Evolutionary conservation across 30 jellyfish, hydroid and myxozoan genomes (phyloP), one percentile per base, ranked within the genome.

Genomic region (Mastigias papua): DNA sequence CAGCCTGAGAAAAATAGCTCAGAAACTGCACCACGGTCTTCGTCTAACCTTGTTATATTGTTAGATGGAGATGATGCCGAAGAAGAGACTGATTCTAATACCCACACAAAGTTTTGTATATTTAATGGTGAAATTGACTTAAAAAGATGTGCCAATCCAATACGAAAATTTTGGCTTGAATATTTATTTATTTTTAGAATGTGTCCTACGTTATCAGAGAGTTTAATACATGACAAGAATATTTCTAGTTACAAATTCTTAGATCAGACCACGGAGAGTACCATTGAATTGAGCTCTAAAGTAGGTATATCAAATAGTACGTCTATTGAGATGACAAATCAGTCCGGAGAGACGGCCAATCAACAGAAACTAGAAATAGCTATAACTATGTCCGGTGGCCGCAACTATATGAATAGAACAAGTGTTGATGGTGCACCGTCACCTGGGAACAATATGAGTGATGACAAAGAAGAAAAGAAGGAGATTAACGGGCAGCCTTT

Each of bases 51-150:
- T 22, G 90, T 88, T 29, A 79, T 88, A 0, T 46, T 75, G 48
- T 76, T 79, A 28, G 90, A 75, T 42, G 90, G 90, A 13, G 97
- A 88, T 71, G 97, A 88, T 49, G 65, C 84, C 0, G 97, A 88
- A 0, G 96, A 88, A 3, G 97, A 88, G 21, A 51, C 78, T 19
- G 97, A 88, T 27, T 7, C 37, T 0, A 34, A 78, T 26, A 15
- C n/a, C 4, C 57, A 21, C 32, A 3, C 64, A 3, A 51, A 62
- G 22, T 51, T 60, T 21, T 88, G 91, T 42, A 25, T 77, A 2
- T 88, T 71, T 35, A 26, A 37, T 34, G 92, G 92, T 5, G 97
- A 88, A 35, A 49, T 77, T 15, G 79, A 49, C 22, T 76, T 68
- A 17, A 61, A 86, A 6, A 67, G 77, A 29, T 92, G 96, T 78